phyloP scores from a whole-genome alignment of 92 coral and sea anemone species.

The Palythoa grandis region DNA sequence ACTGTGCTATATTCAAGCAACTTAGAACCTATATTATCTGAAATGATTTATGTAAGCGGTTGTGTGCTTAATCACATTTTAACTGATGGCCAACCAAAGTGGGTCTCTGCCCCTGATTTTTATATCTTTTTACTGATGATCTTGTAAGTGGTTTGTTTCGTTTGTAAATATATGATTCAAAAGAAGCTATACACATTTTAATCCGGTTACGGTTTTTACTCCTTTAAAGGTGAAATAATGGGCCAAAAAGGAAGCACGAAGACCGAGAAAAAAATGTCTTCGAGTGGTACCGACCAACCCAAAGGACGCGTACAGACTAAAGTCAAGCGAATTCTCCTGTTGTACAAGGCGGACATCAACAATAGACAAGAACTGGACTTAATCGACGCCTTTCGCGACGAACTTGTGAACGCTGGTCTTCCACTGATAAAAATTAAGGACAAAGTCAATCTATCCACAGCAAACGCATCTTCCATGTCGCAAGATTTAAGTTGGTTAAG shows the following conservation, averaged over 20 bases:
- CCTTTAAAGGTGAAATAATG: conserved; percentile 25
- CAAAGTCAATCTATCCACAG: conserved; percentile 25
- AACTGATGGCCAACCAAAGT: no score
- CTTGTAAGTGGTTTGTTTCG: background rate
- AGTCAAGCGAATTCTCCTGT: conserved; percentile 62
- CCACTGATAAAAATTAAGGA: conserved; percentile 18
- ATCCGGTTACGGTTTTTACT: background rate
- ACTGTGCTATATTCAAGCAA: background rate
- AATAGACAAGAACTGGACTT: conserved; percentile 55
- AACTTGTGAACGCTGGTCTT: conserved; percentile 49
- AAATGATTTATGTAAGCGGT: no score
- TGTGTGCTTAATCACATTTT: background rate
- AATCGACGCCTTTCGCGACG: conserved; percentile 84
- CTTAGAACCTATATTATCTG: no score
- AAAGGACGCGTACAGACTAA: conserved; percentile 31
- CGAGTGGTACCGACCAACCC: conserved; percentile 21
- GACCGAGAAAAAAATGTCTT: background rate
- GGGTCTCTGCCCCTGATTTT: no score
- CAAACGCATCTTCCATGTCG: conserved; percentile 18
- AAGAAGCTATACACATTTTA: background rate
- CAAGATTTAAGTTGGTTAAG: conserved; percentile 77
- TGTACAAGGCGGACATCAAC: conserved; percentile 65
- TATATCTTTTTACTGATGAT: background rate
- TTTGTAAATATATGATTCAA: background rate
- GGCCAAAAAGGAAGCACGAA: conserved; percentile 29